Evolutionary conservation across 2,797 vertebrate genomes (phyloP).

Genomic region (Cynodonichthys magdalenae): DNA sequence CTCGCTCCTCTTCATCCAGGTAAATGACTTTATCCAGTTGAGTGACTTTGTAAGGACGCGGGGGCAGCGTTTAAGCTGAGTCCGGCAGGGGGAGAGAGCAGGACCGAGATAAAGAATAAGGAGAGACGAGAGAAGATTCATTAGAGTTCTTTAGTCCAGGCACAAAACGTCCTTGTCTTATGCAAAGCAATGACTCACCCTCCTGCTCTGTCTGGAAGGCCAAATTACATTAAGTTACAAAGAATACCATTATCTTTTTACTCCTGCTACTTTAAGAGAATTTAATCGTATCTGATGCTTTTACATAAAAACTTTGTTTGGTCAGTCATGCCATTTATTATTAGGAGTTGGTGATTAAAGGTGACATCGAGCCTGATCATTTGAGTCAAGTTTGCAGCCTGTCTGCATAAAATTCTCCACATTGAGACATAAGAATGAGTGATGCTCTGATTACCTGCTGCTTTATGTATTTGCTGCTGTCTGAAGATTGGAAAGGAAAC

Average conservation of each 20-base stretch:
- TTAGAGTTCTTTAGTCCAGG: conserved; percentile 58
- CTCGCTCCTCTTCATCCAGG: conserved; percentile 59
- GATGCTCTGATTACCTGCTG: conserved; percentile 12
- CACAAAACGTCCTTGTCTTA: conserved; percentile 58
- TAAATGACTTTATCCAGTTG: conserved; percentile 80
- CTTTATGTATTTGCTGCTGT: conserved; percentile 20
- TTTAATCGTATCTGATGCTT: conserved; percentile 7
- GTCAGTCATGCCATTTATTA: conserved; percentile 3
- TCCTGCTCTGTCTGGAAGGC: conserved; percentile 42
- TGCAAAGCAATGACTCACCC: conserved; percentile 64
- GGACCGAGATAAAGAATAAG: conserved; percentile 63
- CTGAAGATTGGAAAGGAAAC: conserved; percentile 10
- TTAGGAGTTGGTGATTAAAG: not conserved
- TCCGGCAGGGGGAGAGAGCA: conserved; percentile 37
- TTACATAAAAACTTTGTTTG: not conserved
- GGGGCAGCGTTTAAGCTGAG: conserved; percentile 68
- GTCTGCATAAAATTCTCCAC: not conserved
- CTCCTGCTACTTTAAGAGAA: conserved; percentile 10
- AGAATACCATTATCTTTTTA: conserved; percentile 5
- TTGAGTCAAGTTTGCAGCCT: not conserved
- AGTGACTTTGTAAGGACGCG: conserved; percentile 74
- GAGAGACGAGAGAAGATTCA: conserved; percentile 60
- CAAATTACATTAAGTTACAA: conserved; percentile 11
- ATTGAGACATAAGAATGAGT: conserved; percentile 15
- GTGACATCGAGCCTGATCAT: not conserved